Evolutionary conservation across 2,888 invertebrate species (phyloP).

Genomic region (Agelastica alni): DNA sequence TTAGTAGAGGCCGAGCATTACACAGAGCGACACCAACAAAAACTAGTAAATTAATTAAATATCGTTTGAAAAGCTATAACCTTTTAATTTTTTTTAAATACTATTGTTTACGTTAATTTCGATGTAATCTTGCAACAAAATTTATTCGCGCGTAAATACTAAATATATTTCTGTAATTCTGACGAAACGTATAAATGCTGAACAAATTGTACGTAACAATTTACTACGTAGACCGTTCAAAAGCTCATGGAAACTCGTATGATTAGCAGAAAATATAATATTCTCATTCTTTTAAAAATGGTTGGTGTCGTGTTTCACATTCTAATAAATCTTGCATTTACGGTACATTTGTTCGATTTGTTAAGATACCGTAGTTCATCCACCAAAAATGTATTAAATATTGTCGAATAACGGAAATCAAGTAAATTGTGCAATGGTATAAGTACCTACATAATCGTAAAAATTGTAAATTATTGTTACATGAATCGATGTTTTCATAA

Average conservation of each 20-base stretch:
- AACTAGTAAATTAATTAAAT: constrained; percentile 1
- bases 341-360: too few species aligned
- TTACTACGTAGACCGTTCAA: background rate
- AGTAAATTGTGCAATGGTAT: too few species aligned
- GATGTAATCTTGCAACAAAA: constrained; percentile 13
- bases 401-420: too few species aligned
- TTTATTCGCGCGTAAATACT: constrained; percentile 17
- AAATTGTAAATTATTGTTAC: too few species aligned
- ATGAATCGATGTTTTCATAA: too few species aligned
- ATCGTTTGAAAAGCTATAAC: background rate
- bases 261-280: background rate
- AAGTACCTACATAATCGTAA: too few species aligned
- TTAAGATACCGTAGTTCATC: too few species aligned
- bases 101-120: constrained; percentile 8
- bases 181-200: constrained; percentile 6
- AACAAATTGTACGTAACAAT: background rate
- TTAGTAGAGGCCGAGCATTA: too few species aligned
- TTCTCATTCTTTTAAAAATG: too few species aligned
- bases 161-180: constrained; percentile 4
- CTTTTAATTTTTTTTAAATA: constrained; percentile 2
- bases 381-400: too few species aligned
- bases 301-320: too few species aligned
- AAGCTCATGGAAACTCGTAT: background rate
- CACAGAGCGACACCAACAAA: background rate
- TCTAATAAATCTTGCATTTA: too few species aligned